Evolutionary conservation across 2,113 vertebrate genomes (phyloP).

Genomic region (Polypterus bichir): DNA sequence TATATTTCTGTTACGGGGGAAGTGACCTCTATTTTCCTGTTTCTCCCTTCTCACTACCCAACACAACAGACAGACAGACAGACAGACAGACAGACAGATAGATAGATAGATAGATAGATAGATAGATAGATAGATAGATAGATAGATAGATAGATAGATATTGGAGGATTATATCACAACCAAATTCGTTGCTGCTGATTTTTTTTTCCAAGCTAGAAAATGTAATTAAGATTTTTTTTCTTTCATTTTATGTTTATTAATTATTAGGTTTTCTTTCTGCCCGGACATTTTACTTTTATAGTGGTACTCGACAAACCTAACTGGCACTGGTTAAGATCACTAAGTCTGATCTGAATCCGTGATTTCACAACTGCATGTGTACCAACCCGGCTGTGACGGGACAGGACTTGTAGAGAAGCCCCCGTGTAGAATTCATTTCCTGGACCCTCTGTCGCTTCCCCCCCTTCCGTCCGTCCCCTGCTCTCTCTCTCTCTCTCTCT

Average conservation of each 20-base stretch:
- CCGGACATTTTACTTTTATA: too few species aligned
- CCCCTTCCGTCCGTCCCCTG: constrained; percentile 11
- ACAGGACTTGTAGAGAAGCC: constrained; percentile 1
- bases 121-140: background rate
- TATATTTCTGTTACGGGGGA: background rate
- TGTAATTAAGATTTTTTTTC: constrained; percentile 51
- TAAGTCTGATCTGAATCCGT: too few species aligned
- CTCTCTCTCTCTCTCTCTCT: constrained; percentile 35
- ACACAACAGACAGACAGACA: background rate
- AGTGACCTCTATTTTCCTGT: background rate
- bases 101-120: background rate
- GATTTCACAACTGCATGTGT: too few species aligned
- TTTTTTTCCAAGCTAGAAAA: constrained; percentile 21
- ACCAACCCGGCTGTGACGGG: background rate
- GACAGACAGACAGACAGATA: background rate
- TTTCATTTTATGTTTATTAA: constrained; percentile 37
- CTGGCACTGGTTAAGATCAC: too few species aligned
- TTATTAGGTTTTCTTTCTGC: constrained; percentile 15
- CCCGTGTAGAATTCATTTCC: background rate
- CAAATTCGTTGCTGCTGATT: too few species aligned
- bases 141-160: background rate
- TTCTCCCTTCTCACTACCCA: background rate
- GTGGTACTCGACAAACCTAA: too few species aligned
- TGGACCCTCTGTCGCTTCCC: background rate
- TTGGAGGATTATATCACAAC: background rate